Evolutionary conservation across 1,140 invertebrate genomes (phyloP).

Genomic region (Drosophila rhopaloa): DNA sequence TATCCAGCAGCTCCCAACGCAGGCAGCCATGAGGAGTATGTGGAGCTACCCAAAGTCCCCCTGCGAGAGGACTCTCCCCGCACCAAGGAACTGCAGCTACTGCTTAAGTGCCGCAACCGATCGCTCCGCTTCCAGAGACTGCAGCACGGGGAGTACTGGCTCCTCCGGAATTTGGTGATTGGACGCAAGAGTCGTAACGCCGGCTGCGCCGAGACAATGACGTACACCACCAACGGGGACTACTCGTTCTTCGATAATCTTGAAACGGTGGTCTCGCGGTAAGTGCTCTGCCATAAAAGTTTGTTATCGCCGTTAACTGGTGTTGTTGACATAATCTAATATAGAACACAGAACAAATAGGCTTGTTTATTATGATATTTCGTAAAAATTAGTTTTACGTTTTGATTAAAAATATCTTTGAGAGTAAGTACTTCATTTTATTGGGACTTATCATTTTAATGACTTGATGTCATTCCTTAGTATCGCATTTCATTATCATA

Average conservation of each 20-base stretch:
- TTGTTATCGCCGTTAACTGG: not conserved
- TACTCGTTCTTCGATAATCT: constrained; percentile 96
- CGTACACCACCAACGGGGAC: constrained; percentile 95
- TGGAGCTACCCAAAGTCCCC: not conserved
- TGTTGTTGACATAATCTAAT: too few relatives aligned
- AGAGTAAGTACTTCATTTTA: too few relatives aligned
- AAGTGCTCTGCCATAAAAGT: constrained; percentile 46
- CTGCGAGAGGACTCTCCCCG: constrained; percentile 10
- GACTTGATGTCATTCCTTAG: too few relatives aligned
- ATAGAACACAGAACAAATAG: too few relatives aligned
- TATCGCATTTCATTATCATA: too few relatives aligned
- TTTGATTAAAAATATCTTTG: too few relatives aligned
- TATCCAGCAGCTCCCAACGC: not conserved
- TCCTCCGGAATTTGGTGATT: constrained; percentile 92
- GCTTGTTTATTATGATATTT: too few relatives aligned
- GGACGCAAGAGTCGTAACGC: constrained; percentile 85
- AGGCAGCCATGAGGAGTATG: not conserved
- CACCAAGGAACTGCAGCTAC: constrained; percentile 27
- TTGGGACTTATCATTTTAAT: too few relatives aligned
- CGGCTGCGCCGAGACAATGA: constrained; percentile 92
- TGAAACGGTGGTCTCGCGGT: constrained; percentile 89
- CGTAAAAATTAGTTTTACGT: too few relatives aligned
- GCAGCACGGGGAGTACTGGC: constrained; percentile 94
- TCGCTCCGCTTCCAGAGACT: constrained; percentile 86
- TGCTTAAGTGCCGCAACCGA: constrained; percentile 88